Percentiles rank a stretch among this genome's conserved stretches.
Evolutionary conservation across 2,113 vertebrate species (phyloP).

Genomic region (Rhizomys pruinosus): DNA sequence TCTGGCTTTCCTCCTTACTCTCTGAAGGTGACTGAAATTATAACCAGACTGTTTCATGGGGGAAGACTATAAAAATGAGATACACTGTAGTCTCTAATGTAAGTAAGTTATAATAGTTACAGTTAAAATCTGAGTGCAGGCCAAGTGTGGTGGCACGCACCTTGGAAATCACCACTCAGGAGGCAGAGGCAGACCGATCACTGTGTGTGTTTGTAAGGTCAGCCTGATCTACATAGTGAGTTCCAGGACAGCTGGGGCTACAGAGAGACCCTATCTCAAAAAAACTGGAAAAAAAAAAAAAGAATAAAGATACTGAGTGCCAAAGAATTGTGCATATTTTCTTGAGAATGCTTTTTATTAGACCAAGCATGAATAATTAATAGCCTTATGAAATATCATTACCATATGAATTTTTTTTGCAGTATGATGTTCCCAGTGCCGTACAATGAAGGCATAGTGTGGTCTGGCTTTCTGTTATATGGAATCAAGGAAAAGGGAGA

Average conservation of each 20-base stretch:
- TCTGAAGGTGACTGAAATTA: constrained; percentile 50
- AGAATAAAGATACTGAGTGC: too few relatives aligned
- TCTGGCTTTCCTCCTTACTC: not conserved
- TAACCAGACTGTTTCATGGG: constrained; percentile 34
- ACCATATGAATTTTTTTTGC: not conserved
- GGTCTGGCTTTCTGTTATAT: not conserved
- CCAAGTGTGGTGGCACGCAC: too few relatives aligned
- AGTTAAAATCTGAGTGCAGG: not conserved
- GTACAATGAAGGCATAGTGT: not conserved
- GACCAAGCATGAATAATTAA: not conserved
- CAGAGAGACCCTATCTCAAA: too few relatives aligned
- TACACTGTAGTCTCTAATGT: not conserved
- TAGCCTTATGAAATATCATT: not conserved
- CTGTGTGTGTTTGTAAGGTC: too few relatives aligned
- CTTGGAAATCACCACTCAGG: too few relatives aligned
- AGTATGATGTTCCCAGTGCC: not conserved
- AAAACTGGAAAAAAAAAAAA: too few relatives aligned
- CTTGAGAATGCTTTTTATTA: not conserved
- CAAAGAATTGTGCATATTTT: not conserved
- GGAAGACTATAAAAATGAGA: constrained; percentile 7
- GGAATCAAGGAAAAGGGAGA: not conserved
- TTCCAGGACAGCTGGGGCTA: too few relatives aligned
- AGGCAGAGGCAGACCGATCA: too few relatives aligned
- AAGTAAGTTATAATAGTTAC: not conserved
- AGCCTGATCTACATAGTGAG: too few relatives aligned